Evolutionary conservation across 2,797 vertebrate species (phyloP).

Genomic region (Chaetophractus vellerosus): DNA sequence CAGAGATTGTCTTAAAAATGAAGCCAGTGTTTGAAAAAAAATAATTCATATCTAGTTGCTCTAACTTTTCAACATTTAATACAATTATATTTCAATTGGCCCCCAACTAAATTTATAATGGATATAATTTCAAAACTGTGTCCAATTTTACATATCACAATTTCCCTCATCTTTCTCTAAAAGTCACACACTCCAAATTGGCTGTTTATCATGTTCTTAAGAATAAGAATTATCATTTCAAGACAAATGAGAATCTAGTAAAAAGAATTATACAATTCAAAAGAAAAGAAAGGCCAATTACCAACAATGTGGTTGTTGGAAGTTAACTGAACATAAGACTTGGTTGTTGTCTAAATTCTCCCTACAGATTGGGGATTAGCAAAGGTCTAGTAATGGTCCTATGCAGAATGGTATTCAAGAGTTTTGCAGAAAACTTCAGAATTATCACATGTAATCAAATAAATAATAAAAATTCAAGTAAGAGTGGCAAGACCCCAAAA

Average conservation of each 20-base stretch:
- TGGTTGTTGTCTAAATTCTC: not conserved
- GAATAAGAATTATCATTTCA: slow-evolving; percentile 41
- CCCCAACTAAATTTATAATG: slow-evolving; percentile 14
- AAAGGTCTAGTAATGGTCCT: not conserved
- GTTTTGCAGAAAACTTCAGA: not conserved
- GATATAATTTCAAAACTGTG: not conserved
- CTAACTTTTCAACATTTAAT: slow-evolving; percentile 43
- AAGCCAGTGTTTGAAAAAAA: slow-evolving; percentile 25
- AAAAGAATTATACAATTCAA: not conserved
- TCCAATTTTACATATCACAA: slow-evolving; percentile 45
- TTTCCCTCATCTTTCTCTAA: slow-evolving; percentile 37
- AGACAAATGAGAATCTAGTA: slow-evolving; percentile 1
- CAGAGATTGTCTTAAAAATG: not conserved
- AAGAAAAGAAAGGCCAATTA: not conserved
- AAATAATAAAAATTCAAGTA: not conserved
- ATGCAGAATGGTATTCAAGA: not conserved
- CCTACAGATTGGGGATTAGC: not conserved
- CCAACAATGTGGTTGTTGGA: not conserved
- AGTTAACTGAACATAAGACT: not conserved
- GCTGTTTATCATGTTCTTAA: slow-evolving; percentile 9
- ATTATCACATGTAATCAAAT: not conserved
- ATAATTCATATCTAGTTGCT: slow-evolving; percentile 23
- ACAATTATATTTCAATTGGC: not conserved
- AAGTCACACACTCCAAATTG: slow-evolving; percentile 55
- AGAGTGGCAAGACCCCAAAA: not conserved